Evolutionary conservation across 2,797 vertebrate genomes (phyloP), one percentile per base, ranked within the genome.

Genomic region (Syngnathus rostellatus): DNA sequence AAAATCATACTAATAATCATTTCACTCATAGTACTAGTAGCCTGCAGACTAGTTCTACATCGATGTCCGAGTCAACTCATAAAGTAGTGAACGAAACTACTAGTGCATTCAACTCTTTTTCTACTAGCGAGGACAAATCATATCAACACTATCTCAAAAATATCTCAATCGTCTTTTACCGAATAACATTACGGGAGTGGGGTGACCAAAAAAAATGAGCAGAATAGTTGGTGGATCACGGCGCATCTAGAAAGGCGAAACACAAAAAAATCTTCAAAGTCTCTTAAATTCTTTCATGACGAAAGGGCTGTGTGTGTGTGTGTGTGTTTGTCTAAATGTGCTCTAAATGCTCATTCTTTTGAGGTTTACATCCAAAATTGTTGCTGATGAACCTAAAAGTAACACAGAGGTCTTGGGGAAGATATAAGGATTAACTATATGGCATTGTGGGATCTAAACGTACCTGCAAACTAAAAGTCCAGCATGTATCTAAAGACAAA

Each of bases 401-500:
- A 87, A 83, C 77, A 81, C 75, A 8, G 50, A 10, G 77, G 68
- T 81, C 66, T 77, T 67, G 71, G 77, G 60, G 70, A 66, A 58
- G 66, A 70, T 46, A 78, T 75, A 69, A 69, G 78, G 81, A 38
- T 38, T 14, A 7, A 17, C 55, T 80, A 45, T 83, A 83, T 85
- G 85, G 83, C 71, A 61, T 85, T 86, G 86, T 83, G 83, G 83
- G 87, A 85, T 83, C 72, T 62, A 62, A 79, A 80, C 70, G 77
- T 83, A 85, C 75, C 81, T 81, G 84, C 74, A 70, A 81, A 87
- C 64, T 53, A 70, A 74, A 85, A 77, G 76, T 86, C 83, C 87
- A 88, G 86, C 86, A 83, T 25, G n/a, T 25, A 45, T 23, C 19
- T 16, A 45, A 45, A 25, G 21, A 62, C 60, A 45, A 23, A 23